phyloP scores from a whole-genome alignment of 2,797 vertebrate species.

The Columba guinea region DNA sequence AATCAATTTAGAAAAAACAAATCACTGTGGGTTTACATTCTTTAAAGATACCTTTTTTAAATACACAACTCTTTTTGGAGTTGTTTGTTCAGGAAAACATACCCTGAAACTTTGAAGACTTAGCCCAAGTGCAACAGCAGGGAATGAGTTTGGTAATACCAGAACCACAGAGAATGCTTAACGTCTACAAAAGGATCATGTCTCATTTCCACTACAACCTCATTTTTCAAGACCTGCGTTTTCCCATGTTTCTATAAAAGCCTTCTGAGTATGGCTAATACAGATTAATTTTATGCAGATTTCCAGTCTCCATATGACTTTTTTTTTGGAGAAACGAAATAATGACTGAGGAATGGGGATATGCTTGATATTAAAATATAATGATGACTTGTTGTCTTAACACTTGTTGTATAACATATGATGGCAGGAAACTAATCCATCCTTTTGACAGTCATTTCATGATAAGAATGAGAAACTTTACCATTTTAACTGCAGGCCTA shows the following conservation, averaged over 20 bases:
- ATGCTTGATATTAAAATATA: background rate
- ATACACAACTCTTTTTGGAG: background rate
- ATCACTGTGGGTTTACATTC: background rate
- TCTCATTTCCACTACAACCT: background rate
- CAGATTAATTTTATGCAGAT: background rate
- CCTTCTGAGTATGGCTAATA: background rate
- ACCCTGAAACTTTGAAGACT: background rate
- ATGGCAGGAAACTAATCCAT: background rate
- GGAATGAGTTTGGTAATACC: background rate
- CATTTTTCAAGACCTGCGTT: background rate
- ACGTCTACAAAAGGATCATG: background rate
- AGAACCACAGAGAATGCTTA: background rate
- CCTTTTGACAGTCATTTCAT: background rate
- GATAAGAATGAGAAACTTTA: background rate
- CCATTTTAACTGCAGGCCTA: background rate
- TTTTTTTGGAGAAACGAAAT: background rate
- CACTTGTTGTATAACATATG: background rate
- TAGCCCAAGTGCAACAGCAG: background rate
- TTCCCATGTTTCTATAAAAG: background rate
- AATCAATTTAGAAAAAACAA: background rate
- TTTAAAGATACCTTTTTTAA: background rate
- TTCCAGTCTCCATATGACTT: background rate
- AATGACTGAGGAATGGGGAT: background rate
- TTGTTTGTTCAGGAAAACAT: background rate
- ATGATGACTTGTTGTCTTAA: background rate